Base-by-base conservation (phyloP, 2,888 invertebrate genomes). In the Tribolium freemani region DNA sequence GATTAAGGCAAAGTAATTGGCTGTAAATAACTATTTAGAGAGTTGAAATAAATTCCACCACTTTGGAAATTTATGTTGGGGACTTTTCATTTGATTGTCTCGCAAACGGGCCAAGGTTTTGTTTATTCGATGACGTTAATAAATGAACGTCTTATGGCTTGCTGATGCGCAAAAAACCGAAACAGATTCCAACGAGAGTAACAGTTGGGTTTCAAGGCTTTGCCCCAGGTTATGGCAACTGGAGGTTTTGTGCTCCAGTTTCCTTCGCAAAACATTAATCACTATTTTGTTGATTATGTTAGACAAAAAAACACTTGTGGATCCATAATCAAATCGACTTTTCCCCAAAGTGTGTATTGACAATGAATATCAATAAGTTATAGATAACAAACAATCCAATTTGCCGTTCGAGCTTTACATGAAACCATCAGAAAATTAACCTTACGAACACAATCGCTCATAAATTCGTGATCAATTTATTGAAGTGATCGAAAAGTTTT, bases 401-500 rank as follows among this genome's bases (percentile, higher is more conserved):
- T 50, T 54, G n/a, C 2, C 30, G 10, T 20, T n/a, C 46, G 16
- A 11, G 10, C 10, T 10, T n/a, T 46, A 46, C 46, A 46, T 46
- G 46, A 46, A 16, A 30, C 30, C 31, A 48, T 8, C 30, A 30
- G 63, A 63, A 63, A 63, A 63, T 63, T 50, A 51, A 21, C n/a
- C 26, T 38, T 1, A 50, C 26, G 1, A n/a, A 13, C 50, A n/a
- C 51, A 51, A 63, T 63, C 50, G 51, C 11, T 61, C 16, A 48
- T 51, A 51, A 48, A 48, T 21, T 63, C 51, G 30, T 30, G 16
- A 63, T 63, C 63, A 31, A 51, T 46, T 61, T 30, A 45, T 30
- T 30, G 51, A 16, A 63, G 63, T 63, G 50, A 6, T 16, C 53
- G 44, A 21, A 63, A 66, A 53, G 54, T 66, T 66, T 66, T 66